Base-by-base conservation (phyloP, 2,113 vertebrate species). In the Aegithalos caudatus region DNA sequence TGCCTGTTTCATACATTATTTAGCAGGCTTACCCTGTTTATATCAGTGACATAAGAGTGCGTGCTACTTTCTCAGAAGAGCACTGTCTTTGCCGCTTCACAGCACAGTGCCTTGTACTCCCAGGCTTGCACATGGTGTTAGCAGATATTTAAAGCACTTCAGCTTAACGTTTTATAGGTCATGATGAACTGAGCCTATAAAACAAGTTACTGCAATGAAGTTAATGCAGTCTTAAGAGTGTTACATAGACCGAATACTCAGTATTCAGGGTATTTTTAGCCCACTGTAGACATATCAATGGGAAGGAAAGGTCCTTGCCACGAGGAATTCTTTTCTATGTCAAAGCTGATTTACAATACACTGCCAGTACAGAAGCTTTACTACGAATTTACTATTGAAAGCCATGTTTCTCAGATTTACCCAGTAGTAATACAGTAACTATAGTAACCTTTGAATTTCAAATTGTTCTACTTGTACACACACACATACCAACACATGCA, bases 81-180 rank as follows among this genome's bases (percentile, higher is more conserved):
- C 77, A 20, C 88, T 86, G 87, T 96, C 90, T 98, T 98, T 98
- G 96, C 98, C 86, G 97, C 98, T 98, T 98, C 98, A 98, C 88
- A 98, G 98, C 98, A 97, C 98, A 96, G 85, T 92, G 96, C 94
- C 97, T 97, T 98, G 97, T 98, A 97, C 97, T 97, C 95, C 90
- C 93, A 94, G 93, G 92, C 97, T 95, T 96, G 84, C 97, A 97
- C 97, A 94, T 95, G 94, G 85, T 95, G 96, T 98, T 97, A 96
- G 98, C 97, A 98, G 97, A 97, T 98, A 98, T 98, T 99, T 98
- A 98, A 98, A 98, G 98, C 96, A 95, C 96, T 96, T 96, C 97
- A 97, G 97, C 97, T 98, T 98, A 98, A 98, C 98, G 94, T 99
- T 98, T 99, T 97, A 98, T 98, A 98, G 98, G 97, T 97, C 96